Conservation (phyloP, 2,888 invertebrate species). For the Leptura quadrifasciata region DNA sequence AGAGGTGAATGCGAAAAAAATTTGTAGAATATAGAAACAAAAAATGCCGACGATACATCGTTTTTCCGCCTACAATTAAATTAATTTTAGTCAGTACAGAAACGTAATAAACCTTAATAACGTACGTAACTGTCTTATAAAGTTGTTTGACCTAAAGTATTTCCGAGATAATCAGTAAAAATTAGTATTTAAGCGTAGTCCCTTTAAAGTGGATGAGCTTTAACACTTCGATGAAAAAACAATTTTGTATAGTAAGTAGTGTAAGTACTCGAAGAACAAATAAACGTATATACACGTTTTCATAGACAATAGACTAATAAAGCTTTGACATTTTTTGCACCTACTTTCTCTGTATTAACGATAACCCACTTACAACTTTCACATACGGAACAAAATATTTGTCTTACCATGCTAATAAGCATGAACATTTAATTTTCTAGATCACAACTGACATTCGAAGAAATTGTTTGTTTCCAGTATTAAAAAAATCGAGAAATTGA, state of each 20-base stretch:
- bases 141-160: no score
- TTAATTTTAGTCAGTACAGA: no score
- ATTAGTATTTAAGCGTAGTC: no score
- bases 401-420: neutral
- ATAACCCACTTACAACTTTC: slow-evolving; percentile 7
- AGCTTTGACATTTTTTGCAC: neutral
- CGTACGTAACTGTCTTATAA: no score
- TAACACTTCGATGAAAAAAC: neutral
- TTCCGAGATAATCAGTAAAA: no score
- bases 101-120: no score
- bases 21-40: no score
- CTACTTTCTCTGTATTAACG: neutral
- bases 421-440: neutral
- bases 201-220: no score
- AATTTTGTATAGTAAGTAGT: neutral
- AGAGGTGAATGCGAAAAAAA: no score
- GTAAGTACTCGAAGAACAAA: neutral
- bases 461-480: neutral
- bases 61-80: no score
- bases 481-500: no score
- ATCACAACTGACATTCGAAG: neutral
- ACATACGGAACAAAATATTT: neutral
- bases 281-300: neutral
- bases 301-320: neutral
- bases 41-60: no score